Conservation (phyloP, 64 coral and sea anemone genomes). For the Dendrophyllia cribrosa region DNA sequence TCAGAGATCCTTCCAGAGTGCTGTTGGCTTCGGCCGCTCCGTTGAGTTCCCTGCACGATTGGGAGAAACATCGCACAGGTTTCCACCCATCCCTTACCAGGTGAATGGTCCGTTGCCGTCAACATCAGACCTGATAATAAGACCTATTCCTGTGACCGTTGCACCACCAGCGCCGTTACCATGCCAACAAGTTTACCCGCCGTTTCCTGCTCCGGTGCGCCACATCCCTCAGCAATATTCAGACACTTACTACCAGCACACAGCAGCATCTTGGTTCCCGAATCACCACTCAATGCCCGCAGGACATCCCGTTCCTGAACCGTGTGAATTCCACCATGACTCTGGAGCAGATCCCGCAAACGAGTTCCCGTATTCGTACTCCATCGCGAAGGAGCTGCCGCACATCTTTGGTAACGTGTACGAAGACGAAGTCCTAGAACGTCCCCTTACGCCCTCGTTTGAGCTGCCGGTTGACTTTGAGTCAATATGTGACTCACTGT, state of each 20-base stretch:
- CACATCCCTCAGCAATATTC: background rate
- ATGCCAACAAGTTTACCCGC: background rate
- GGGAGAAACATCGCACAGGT: background rate
- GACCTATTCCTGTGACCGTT: background rate
- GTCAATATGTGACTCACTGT: background rate
- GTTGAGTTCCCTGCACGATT: background rate
- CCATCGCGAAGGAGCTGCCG: slow-evolving; percentile 7
- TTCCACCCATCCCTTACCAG: too few species aligned
- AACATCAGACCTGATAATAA: background rate
- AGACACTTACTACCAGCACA: too few species aligned
- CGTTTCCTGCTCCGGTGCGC: background rate
- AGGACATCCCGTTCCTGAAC: background rate
- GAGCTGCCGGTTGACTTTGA: background rate
- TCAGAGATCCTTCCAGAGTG: background rate
- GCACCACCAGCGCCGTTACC: background rate
- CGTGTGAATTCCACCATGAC: background rate
- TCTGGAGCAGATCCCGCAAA: background rate
- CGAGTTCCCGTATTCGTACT: background rate
- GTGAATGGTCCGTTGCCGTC: background rate
- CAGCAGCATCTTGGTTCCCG: background rate
- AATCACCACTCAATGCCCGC: background rate
- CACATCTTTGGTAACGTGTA: slow-evolving; percentile 22
- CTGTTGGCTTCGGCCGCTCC: background rate
- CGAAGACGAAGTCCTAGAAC: background rate
- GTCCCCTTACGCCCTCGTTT: background rate